phyloP scores from a whole-genome alignment of 2,113 vertebrate genomes.

The Lepus americanus region DNA sequence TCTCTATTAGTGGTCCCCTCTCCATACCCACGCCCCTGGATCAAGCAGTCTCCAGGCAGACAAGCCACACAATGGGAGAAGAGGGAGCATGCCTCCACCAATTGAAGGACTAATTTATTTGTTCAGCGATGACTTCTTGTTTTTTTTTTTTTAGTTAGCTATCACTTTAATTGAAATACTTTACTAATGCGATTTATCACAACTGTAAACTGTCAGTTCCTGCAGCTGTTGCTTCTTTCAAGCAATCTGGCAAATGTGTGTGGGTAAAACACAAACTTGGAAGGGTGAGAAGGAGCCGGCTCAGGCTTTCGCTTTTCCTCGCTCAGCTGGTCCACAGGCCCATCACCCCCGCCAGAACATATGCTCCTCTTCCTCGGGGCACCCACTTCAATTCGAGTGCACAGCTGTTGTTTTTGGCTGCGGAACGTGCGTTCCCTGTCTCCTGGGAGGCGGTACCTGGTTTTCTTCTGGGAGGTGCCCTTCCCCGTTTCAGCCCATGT shows the following conservation, averaged over 20 bases:
- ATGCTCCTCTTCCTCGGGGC: constrained; percentile 50
- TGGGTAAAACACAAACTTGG: constrained; percentile 71
- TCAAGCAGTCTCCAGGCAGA: not conserved
- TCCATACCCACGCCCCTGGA: accelerated
- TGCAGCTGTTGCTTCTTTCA: constrained; percentile 82
- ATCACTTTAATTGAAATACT: constrained; percentile 80
- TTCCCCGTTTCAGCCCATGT: not conserved
- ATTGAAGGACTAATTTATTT: constrained; percentile 63
- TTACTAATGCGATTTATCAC: constrained; percentile 81
- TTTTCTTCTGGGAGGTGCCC: not conserved
- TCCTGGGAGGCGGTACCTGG: not conserved
- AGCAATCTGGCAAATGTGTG: constrained; percentile 78
- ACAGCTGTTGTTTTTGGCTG: constrained; percentile 67
- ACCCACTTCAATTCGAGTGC: not conserved
- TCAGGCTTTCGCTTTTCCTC: not conserved
- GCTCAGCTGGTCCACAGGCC: constrained; percentile 38
- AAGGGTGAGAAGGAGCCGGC: constrained; percentile 42
- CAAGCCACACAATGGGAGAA: not conserved
- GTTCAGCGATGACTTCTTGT: constrained; percentile 71
- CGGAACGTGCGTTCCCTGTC: not conserved
- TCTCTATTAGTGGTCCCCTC: not conserved
- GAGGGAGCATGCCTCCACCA: not conserved
- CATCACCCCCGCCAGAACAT: constrained; percentile 22
- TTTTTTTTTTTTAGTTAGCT: constrained; percentile 73
- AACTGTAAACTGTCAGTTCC: constrained; percentile 82